Conservation (phyloP, 2,888 invertebrate species). For the Ormyrus nitidulus region DNA sequence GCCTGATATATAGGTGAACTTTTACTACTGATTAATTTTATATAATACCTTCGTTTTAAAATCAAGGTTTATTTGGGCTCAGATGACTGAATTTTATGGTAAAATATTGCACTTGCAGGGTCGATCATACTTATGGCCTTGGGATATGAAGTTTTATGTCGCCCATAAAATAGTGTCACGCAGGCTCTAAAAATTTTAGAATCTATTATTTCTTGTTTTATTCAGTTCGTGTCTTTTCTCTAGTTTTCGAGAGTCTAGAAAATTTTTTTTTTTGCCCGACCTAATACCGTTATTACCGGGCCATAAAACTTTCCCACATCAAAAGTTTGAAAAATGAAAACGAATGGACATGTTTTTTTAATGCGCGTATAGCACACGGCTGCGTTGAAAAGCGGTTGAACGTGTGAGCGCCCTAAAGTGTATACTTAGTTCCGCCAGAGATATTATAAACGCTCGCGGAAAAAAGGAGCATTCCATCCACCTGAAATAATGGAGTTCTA, state of each 20-base stretch:
- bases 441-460: no score
- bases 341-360: no score
- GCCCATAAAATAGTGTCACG: conserved; percentile 19
- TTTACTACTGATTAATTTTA: no score
- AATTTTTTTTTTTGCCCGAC: neutral
- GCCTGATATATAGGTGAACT: no score
- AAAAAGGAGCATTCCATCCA: no score
- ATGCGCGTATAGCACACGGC: no score
- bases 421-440: no score
- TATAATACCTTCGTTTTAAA: neutral
- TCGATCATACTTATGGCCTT: conserved; percentile 13
- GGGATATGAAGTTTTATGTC: conserved; percentile 25
- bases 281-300: neutral
- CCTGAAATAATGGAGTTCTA: no score
- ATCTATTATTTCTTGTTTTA: conserved; percentile 36
- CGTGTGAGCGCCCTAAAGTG: no score
- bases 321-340: no score
- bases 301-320: neutral
- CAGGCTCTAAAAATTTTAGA: conserved; percentile 38
- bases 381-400: no score
- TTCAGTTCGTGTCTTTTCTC: conserved; percentile 24
- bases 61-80: neutral
- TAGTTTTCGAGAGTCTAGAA: conserved; percentile 1
- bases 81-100: neutral
- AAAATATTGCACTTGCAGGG: conserved; percentile 15